These are phyloP conservation scores for Mastacembelus armatus DNA, from an alignment of 2,797 vertebrate genomes.

Conservation along the genomic window DNA sequence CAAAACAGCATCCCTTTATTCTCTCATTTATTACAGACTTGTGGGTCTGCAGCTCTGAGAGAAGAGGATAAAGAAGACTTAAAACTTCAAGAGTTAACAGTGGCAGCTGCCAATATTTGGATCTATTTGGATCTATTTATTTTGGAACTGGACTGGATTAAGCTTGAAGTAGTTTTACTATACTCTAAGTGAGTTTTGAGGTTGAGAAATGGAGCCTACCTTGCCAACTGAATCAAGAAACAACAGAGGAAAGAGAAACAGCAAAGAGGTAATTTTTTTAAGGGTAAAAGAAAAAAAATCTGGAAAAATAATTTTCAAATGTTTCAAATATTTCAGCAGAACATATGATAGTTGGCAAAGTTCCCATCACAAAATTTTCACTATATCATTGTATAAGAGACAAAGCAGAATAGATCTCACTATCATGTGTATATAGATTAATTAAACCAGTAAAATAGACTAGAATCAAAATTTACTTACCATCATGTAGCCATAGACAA, in stretches of 20 bases:
- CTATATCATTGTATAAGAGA: not conserved
- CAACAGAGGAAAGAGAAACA: slow-evolving; percentile 17
- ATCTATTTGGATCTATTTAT: slow-evolving; percentile 16
- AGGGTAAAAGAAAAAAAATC: not conserved
- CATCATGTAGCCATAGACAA: not conserved
- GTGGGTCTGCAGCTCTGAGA: slow-evolving; percentile 23
- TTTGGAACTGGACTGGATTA: not conserved
- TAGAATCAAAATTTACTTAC: no score
- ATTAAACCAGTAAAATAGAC: no score
- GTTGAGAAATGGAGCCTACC: slow-evolving; percentile 38
- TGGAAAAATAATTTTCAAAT: not conserved
- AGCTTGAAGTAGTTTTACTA: not conserved
- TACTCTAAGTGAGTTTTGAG: slow-evolving; percentile 6
- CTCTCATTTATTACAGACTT: slow-evolving; percentile 48
- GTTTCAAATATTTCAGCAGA: not conserved
- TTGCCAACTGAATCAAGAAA: not conserved
- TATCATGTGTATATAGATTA: not conserved
- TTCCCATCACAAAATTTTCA: not conserved
- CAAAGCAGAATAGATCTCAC: not conserved
- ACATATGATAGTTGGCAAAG: not conserved
- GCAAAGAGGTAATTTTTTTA: slow-evolving; percentile 36
- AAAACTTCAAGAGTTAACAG: not conserved
- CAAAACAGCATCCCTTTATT: slow-evolving; percentile 28
- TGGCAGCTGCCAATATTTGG: slow-evolving; percentile 4
- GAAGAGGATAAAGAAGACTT: slow-evolving; percentile 22